phyloP scores from a whole-genome alignment of 2,888 invertebrate genomes.

The Drosophila birchii region DNA sequence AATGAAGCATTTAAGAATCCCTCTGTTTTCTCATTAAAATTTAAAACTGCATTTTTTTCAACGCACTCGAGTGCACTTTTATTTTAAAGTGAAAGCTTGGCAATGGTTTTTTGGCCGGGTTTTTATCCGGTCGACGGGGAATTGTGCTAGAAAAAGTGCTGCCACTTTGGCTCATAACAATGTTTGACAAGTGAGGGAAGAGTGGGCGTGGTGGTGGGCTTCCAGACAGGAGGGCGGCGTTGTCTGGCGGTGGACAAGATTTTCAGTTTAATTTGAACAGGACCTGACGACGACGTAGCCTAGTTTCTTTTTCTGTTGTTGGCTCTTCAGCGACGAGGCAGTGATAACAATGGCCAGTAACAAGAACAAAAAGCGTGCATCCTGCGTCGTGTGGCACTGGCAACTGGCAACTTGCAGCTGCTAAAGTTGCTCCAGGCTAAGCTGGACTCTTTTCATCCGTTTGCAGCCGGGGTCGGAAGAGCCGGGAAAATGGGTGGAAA shows the following conservation, averaged over 20 bases:
- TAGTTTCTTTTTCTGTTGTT: slow-evolving; percentile 48
- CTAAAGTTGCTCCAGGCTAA: slow-evolving; percentile 50
- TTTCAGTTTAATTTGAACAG: slow-evolving; percentile 78
- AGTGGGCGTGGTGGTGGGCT: slow-evolving; percentile 15
- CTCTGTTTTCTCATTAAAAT: too few relatives aligned
- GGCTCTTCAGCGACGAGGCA: slow-evolving; percentile 35
- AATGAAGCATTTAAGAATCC: too few relatives aligned
- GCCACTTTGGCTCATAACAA: slow-evolving; percentile 73
- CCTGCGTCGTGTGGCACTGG: slow-evolving; percentile 52
- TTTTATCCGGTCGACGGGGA: slow-evolving; percentile 15
- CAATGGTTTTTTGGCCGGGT: background rate
- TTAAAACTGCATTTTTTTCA: background rate
- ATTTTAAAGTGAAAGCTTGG: slow-evolving; percentile 11
- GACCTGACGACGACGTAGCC: slow-evolving; percentile 61
- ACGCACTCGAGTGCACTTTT: slow-evolving; percentile 4
- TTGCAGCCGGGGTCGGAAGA: slow-evolving; percentile 14
- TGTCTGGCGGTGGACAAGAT: slow-evolving; percentile 68
- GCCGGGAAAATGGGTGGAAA: slow-evolving; percentile 8
- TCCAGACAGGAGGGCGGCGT: slow-evolving; percentile 54
- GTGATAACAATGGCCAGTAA: slow-evolving; percentile 52
- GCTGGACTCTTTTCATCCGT: slow-evolving; percentile 47
- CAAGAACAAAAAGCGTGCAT: slow-evolving; percentile 71
- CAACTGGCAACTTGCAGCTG: slow-evolving; percentile 37
- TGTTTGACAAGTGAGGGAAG: slow-evolving; percentile 46
- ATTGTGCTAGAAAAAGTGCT: slow-evolving; percentile 63